Evolutionary conservation across 2,113 vertebrate genomes (phyloP).

Genomic region (Pomatostomus ruficeps): DNA sequence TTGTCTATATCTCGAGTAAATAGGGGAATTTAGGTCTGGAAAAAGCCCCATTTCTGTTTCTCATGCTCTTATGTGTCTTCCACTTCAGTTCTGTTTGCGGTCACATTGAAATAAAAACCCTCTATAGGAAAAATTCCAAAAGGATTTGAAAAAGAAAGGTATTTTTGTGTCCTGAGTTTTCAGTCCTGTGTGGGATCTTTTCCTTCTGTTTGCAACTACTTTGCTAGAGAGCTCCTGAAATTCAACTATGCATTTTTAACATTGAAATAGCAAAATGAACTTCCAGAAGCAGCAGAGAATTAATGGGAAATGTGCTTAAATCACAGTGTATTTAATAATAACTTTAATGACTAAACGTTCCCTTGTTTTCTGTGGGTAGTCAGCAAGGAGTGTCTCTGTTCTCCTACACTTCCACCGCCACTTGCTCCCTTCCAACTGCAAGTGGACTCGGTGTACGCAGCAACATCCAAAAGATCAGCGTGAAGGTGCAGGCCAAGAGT

Average conservation of each 20-base stretch:
- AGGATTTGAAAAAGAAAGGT: not conserved
- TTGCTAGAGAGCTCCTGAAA: not conserved
- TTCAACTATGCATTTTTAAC: not conserved
- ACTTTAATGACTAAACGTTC: not conserved
- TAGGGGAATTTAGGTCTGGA: not conserved
- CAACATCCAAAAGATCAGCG: not conserved
- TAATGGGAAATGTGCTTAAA: not conserved
- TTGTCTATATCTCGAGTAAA: not conserved
- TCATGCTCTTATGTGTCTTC: not conserved
- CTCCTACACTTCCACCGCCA: not conserved
- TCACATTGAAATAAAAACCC: not conserved
- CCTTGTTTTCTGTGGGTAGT: not conserved
- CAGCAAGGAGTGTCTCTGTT: not conserved
- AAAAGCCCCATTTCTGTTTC: not conserved
- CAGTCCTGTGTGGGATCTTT: not conserved
- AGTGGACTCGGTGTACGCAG: not conserved
- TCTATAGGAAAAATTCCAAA: not conserved
- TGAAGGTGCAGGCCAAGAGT: not conserved
- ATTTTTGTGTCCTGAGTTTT: not conserved
- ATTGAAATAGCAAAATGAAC: not conserved
- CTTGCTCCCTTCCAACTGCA: not conserved
- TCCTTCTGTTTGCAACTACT: not conserved
- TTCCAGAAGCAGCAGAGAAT: not conserved
- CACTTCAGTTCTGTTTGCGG: not conserved
- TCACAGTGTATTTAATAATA: not conserved